Evolutionary conservation across 2,113 vertebrate species (phyloP).

Genomic region (Echinops telfairi): DNA sequence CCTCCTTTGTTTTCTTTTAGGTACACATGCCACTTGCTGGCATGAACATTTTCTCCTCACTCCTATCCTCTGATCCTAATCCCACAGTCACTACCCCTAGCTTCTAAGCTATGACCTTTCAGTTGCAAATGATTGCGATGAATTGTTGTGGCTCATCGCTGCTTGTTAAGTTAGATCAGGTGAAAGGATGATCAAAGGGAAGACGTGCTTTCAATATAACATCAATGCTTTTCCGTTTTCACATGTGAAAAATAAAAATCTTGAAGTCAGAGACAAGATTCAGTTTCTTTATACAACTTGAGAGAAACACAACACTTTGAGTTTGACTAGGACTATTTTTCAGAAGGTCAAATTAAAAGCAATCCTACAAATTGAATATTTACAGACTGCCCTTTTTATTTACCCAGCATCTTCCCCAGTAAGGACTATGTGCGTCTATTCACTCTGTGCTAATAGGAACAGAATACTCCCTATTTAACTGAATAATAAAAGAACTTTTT

Average conservation of each 20-base stretch:
- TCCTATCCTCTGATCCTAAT: background rate
- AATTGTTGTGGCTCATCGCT: conserved; percentile 36
- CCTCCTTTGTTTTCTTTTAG: background rate
- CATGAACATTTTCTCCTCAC: background rate
- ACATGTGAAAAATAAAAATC: conserved; percentile 37
- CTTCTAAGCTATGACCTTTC: background rate
- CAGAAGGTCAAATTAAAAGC: background rate
- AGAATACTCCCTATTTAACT: conserved; percentile 61
- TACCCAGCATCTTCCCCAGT: background rate
- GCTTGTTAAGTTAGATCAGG: conserved; percentile 28
- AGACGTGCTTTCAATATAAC: background rate
- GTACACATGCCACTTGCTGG: background rate
- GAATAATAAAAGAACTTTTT: conserved; percentile 69
- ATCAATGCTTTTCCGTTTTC: background rate
- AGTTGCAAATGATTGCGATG: background rate
- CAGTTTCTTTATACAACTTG: background rate
- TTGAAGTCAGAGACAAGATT: conserved; percentile 35
- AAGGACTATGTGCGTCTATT: background rate
- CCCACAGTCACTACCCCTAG: background rate
- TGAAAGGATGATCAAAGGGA: background rate
- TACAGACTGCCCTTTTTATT: background rate
- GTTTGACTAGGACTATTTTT: background rate
- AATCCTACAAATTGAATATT: background rate
- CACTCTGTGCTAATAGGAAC: background rate
- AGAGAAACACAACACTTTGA: background rate